A percentile compares a stretch with the other conserved stretches of the same genome.
Conservation (phyloP, 2,888 invertebrate species). For the Tribolium freemani region DNA sequence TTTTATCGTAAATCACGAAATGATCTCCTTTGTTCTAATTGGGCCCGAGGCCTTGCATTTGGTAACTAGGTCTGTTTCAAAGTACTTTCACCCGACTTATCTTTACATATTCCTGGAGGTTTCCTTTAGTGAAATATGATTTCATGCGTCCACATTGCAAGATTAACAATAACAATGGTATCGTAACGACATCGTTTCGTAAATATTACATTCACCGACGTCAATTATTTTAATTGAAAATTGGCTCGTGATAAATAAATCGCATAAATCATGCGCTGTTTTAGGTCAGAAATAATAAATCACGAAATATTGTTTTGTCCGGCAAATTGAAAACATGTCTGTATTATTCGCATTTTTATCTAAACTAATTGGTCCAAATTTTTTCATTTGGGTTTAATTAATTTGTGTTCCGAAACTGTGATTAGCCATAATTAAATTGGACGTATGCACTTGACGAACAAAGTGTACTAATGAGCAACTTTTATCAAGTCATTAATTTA, state of each 20-base stretch:
- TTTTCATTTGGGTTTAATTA: not conserved
- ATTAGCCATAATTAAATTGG: not conserved
- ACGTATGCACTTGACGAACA: not conserved
- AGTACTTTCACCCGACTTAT: constrained; percentile 15
- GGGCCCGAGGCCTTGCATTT: not conserved
- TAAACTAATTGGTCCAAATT: not conserved
- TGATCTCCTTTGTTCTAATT: not conserved
- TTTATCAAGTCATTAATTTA: not conserved
- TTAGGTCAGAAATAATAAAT: constrained; percentile 13
- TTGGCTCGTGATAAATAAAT: constrained; percentile 27
- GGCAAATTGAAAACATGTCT: not conserved
- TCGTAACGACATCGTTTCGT: constrained; percentile 18
- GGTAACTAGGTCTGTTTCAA: not conserved
- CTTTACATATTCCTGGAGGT: not conserved
- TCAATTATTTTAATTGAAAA: constrained; percentile 32
- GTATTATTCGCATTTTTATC: not conserved
- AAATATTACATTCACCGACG: constrained; percentile 30
- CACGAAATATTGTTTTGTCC: not conserved
- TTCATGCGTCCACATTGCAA: constrained; percentile 14
- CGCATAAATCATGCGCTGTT: constrained; percentile 9
- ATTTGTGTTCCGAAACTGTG: not conserved
- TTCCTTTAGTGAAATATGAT: constrained; percentile 7
- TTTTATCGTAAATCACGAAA: not conserved
- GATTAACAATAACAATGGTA: constrained; percentile 28
- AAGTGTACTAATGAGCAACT: not conserved